A percentile compares a stretch with the other conserved stretches of the same genome.
phyloP scores from a whole-genome alignment of 1,140 invertebrate genomes.

The Drosophila pseudoobscura region DNA sequence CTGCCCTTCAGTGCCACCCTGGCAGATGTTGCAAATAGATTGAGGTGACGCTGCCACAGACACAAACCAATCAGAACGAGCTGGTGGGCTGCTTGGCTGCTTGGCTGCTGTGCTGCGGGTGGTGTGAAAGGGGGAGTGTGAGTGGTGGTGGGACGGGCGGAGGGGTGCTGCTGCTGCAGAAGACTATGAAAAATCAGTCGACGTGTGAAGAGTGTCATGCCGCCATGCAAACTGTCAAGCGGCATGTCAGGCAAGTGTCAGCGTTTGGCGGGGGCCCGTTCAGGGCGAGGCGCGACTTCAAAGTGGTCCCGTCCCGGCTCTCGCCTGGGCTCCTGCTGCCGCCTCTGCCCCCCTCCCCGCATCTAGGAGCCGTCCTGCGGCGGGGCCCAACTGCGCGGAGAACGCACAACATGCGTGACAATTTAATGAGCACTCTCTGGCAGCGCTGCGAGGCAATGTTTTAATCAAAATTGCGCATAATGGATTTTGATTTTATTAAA shows the following conservation, averaged over 20 bases:
- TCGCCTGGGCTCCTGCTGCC: background rate
- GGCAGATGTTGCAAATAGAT: slow-evolving; percentile 76
- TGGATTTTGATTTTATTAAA: slow-evolving; percentile 82
- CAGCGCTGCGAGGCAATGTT: slow-evolving; percentile 60
- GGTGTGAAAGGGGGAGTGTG: background rate
- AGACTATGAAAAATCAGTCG: slow-evolving; percentile 52
- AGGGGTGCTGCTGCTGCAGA: background rate
- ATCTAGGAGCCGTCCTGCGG: slow-evolving; percentile 6
- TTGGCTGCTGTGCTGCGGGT: background rate
- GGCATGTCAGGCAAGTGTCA: slow-evolving; percentile 77
- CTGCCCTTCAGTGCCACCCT: slow-evolving; percentile 26
- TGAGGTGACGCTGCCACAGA: slow-evolving; percentile 51
- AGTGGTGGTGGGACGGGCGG: background rate
- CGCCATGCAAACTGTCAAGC: slow-evolving; percentile 74
- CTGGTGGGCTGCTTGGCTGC: background rate
- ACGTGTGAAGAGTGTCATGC: slow-evolving; percentile 71
- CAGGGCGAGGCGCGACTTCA: slow-evolving; percentile 54
- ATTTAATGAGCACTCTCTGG: slow-evolving; percentile 71
- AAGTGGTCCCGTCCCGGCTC: slow-evolving; percentile 49
- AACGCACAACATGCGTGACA: slow-evolving; percentile 76
- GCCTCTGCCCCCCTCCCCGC: too few species aligned
- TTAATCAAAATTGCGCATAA: slow-evolving; percentile 81
- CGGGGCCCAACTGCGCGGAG: slow-evolving; percentile 8
- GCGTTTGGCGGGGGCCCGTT: slow-evolving; percentile 49
- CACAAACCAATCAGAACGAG: slow-evolving; percentile 60